Evolutionary conservation across 2,113 vertebrate genomes (phyloP).

Genomic region (Halichoerus grypus): DNA sequence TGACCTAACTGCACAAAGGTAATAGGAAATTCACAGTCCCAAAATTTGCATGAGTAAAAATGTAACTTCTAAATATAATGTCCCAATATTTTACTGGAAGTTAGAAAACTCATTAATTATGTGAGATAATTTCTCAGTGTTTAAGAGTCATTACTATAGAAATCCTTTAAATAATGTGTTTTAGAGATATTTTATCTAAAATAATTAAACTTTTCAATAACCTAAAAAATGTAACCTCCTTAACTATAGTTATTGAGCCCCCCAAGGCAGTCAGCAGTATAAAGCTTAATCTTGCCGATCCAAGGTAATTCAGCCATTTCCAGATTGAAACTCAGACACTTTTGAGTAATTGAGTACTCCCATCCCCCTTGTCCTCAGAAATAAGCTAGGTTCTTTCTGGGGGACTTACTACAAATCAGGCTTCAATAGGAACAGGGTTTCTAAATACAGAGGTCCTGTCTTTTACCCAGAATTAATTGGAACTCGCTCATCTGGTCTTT

Average conservation of each 20-base stretch:
- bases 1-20: neutral
- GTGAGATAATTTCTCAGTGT: neutral
- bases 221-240: neutral
- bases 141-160: neutral
- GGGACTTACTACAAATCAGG: constrained; percentile 31
- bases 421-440: constrained; percentile 12
- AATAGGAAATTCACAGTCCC: constrained; percentile 32
- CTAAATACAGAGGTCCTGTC: neutral
- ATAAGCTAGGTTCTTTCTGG: constrained; percentile 42
- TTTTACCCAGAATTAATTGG: neutral
- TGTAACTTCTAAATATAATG: neutral
- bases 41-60: constrained; percentile 20
- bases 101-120: constrained; percentile 26
- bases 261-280: neutral
- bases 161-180: constrained; percentile 2
- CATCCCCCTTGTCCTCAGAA: neutral
- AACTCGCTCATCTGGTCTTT: constrained; percentile 43
- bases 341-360: neutral
- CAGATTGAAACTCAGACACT: neutral
- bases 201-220: constrained; percentile 35
- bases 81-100: constrained; percentile 28
- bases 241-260: neutral
- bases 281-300: constrained; percentile 6
- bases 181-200: constrained; percentile 32
- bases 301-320: constrained; percentile 16